These are phyloP conservation scores for Spodoptera picta DNA, from an alignment of 2,888 invertebrate species.

Conservation along the genomic window DNA sequence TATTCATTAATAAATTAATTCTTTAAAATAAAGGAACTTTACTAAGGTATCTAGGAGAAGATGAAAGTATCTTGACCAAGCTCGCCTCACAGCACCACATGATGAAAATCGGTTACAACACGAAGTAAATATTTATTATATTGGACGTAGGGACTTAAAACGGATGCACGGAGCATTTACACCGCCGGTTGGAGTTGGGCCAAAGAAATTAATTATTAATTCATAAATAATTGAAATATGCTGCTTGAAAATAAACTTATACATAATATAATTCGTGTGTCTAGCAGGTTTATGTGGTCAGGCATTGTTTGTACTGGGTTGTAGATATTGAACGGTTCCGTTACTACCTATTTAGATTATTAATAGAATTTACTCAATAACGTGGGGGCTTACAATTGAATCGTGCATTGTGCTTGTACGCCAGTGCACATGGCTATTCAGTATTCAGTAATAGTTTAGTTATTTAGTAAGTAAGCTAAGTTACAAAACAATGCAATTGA, in stretches of 20 bases:
- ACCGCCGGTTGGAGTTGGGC: slow-evolving; percentile 25
- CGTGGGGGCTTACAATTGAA: too few relatives aligned
- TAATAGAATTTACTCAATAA: too few relatives aligned
- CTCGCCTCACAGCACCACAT: not conserved
- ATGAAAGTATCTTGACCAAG: not conserved
- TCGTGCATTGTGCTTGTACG: too few relatives aligned
- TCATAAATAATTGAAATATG: slow-evolving; percentile 5
- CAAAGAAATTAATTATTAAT: slow-evolving; percentile 31
- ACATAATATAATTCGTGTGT: slow-evolving; percentile 8
- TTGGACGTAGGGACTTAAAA: slow-evolving; percentile 15
- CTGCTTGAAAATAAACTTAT: slow-evolving; percentile 4
- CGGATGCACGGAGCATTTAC: slow-evolving; percentile 4
- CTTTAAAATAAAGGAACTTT: too few relatives aligned
- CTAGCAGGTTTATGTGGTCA: not conserved
- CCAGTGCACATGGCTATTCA: too few relatives aligned
- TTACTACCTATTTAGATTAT: not conserved
- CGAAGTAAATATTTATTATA: slow-evolving; percentile 7
- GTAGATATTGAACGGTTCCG: not conserved
- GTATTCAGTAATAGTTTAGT: too few relatives aligned
- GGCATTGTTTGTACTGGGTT: slow-evolving; percentile 1
- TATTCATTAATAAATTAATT: too few relatives aligned
- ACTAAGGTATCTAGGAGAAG: too few relatives aligned
- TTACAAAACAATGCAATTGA: too few relatives aligned
- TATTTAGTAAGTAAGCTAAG: too few relatives aligned
- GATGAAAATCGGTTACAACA: slow-evolving; percentile 5